A percentile compares a stretch with the other conserved stretches of the same genome.
Conservation (phyloP, 2,113 vertebrate species). For the Ascaphus truei region DNA sequence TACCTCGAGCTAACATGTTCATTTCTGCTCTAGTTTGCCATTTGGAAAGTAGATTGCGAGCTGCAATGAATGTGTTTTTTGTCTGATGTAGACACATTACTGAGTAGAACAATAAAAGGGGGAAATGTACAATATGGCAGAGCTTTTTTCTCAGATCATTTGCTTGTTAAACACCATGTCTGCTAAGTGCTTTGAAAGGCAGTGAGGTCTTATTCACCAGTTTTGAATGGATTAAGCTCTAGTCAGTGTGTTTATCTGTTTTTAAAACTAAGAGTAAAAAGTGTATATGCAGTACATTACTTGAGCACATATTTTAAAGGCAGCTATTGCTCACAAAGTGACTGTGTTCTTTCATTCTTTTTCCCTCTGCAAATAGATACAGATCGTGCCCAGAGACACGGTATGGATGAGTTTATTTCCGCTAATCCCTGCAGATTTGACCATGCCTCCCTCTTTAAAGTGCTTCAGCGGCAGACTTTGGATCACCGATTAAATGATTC, state of each 20-base stretch:
- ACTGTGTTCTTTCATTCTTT: conserved; percentile 24
- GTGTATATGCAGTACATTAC: neutral
- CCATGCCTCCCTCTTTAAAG: conserved; percentile 82
- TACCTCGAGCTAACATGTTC: conserved; percentile 65
- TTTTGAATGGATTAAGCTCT: conserved; percentile 19
- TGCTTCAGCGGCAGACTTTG: conserved; percentile 87
- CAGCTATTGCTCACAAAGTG: neutral
- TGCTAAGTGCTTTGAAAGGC: conserved; percentile 36
- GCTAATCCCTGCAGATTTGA: conserved; percentile 82
- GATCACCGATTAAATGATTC: conserved; percentile 94
- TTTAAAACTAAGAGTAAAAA: neutral
- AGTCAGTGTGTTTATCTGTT: conserved; percentile 18
- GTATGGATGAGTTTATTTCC: conserved; percentile 90
- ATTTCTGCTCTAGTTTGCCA: conserved; percentile 75
- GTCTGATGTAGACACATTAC: conserved; percentile 47
- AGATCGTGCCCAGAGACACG: conserved; percentile 85
- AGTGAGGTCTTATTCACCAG: conserved; percentile 25
- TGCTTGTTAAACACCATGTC: conserved; percentile 6
- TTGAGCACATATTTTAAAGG: neutral
- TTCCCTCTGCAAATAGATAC: conserved; percentile 58
- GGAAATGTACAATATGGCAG: conserved; percentile 15
- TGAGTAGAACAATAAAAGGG: conserved; percentile 40
- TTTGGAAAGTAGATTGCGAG: conserved; percentile 64
- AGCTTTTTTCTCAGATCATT: conserved; percentile 29
- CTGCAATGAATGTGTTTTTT: conserved; percentile 43